Evolutionary conservation across 1,140 invertebrate species (phyloP), one percentile per base, ranked within the genome.

Genomic region (Drosophila trapezifrons): DNA sequence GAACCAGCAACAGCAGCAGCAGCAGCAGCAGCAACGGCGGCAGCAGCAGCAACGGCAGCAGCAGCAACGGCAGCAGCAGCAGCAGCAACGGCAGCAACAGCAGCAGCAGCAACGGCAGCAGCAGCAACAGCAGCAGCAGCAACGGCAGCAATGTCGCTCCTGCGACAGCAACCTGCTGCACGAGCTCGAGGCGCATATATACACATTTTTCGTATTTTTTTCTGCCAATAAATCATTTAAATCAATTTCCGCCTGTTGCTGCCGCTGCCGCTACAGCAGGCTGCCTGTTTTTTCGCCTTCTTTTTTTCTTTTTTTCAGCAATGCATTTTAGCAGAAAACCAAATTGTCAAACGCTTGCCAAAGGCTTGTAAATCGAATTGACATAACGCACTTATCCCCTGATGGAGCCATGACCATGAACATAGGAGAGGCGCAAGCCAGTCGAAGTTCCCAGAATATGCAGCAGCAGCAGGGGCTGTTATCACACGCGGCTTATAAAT

Each of bases 191-290:
- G 70, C 75, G 10, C 29, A 67, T 45, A 60, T n/a, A 62, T 29
- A 76, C 55, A 69, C 47, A 47, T 59, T 58, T 76, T 70, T 82
- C 4, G 15, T 35, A 5, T 4, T 52, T 35, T 45, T 52, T 74
- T 62, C 38, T 69, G 45, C 74, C 84, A 70, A 89, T 89, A 89
- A 89, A 89, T 89, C 84, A 80, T 89, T 78, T 84, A 89, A 80
- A 89, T 89, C 84, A 84, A 89, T 89, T 89, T 89, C 84, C 84
- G 84, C 84, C 77, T 84, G 70, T 80, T 80, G 80, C 80, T 45
- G 64, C 35, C 2, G 32, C 18, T 40, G 35, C 46, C 20, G 29
- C 8, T 10, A 10, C 29, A 32, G 9, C 10, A 10, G 8, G 9
- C 29, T 32, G 29, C 9, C 29, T 32, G 9, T 29, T 32, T 32